Conservation (phyloP, 1,140 invertebrate species). For the Phthorimaea operculella region DNA sequence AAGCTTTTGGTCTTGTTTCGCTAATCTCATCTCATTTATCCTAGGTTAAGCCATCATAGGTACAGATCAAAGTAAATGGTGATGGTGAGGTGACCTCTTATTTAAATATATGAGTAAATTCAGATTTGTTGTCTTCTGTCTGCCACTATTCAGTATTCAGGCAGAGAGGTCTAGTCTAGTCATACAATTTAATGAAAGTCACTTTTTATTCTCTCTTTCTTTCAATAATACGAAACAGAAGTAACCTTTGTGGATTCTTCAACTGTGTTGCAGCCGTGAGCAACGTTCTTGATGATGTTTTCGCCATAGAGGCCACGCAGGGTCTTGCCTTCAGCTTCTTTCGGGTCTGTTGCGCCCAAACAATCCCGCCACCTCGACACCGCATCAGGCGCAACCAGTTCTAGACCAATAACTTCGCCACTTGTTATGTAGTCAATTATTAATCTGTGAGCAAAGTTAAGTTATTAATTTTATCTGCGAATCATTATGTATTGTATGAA, state of each 20-base stretch:
- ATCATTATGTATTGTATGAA: neutral
- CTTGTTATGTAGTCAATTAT: conserved; percentile 75
- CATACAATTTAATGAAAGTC: neutral
- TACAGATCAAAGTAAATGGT: too few relatives aligned
- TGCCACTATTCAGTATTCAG: too few relatives aligned
- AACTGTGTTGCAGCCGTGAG: conserved; percentile 71
- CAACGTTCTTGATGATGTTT: conserved; percentile 78
- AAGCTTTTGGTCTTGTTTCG: too few relatives aligned
- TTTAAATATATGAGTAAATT: neutral
- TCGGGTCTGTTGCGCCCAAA: conserved; percentile 76
- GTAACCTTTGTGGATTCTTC: conserved; percentile 43
- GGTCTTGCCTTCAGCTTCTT: conserved; percentile 68
- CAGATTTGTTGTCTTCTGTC: too few relatives aligned
- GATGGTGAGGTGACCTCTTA: too few relatives aligned
- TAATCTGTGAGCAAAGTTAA: conserved; percentile 28
- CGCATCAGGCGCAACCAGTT: conserved; percentile 79
- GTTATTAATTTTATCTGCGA: neutral
- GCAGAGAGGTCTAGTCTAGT: neutral
- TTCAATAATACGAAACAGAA: too few relatives aligned
- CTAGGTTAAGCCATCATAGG: too few relatives aligned
- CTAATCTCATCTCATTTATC: too few relatives aligned
- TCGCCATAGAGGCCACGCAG: conserved; percentile 78
- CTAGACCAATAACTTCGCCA: conserved; percentile 80
- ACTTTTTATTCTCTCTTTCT: too few relatives aligned
- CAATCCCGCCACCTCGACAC: conserved; percentile 72